A percentile compares a stretch with the other conserved stretches of the same genome.
phyloP scores from a whole-genome alignment of 2,888 invertebrate genomes.

The Hyposoter didymator region DNA sequence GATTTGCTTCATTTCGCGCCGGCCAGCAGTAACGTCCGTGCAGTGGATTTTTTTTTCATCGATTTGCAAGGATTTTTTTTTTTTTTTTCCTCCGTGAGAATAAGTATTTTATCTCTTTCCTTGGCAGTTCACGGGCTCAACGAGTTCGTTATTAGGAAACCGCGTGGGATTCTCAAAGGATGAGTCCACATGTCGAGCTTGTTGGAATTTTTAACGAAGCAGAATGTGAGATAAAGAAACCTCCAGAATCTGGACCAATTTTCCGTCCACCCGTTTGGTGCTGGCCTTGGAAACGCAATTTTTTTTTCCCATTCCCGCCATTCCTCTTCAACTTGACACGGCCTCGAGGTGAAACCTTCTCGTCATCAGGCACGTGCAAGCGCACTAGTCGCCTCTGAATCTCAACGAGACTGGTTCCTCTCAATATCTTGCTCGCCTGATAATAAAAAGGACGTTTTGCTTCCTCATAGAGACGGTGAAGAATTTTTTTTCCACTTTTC shows the following conservation, averaged over 20 bases:
- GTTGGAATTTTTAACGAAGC: conserved; percentile 50
- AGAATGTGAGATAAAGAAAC: conserved; percentile 13
- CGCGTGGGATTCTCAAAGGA: neutral
- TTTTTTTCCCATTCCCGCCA: conserved; percentile 20
- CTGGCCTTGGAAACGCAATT: conserved; percentile 39
- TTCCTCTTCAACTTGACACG: conserved; percentile 10
- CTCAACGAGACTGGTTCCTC: neutral
- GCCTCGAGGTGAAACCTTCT: conserved; percentile 27
- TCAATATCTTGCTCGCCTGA: neutral
- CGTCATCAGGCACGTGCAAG: conserved; percentile 50
- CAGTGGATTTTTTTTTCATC: neutral
- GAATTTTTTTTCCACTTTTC: too few relatives aligned
- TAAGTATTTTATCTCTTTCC: neutral
- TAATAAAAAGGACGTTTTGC: neutral
- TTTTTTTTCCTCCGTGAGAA: neutral
- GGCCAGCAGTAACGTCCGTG: neutral
- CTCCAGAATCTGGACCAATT: conserved; percentile 10
- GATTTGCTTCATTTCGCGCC: conserved; percentile 37
- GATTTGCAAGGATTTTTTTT: neutral
- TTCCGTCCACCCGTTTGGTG: conserved; percentile 34
- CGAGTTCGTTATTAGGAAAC: neutral
- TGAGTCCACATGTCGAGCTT: conserved; percentile 30
- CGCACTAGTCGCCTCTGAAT: neutral
- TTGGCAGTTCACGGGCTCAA: neutral
- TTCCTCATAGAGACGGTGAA: too few relatives aligned